These are phyloP conservation scores for Steatocranus sp. DNA, from an alignment of 2,797 vertebrate species.

Conservation along the genomic window DNA sequence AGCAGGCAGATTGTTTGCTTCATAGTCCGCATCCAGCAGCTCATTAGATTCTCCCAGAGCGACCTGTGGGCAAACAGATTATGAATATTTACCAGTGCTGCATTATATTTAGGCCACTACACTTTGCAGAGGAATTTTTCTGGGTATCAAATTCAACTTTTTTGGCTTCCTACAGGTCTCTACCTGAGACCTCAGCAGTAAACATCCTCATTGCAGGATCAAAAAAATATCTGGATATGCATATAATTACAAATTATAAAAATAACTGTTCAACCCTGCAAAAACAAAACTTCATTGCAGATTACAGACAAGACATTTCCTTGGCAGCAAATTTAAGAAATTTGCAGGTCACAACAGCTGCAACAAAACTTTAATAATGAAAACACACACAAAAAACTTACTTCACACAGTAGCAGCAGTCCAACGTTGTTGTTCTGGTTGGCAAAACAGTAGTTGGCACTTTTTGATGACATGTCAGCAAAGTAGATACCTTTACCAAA, in stretches of 20 bases:
- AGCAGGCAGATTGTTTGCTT: slow-evolving; percentile 75
- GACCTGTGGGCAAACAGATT: slow-evolving; percentile 70
- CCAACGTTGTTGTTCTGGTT: slow-evolving; percentile 73
- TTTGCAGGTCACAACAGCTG: background rate
- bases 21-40: slow-evolving; percentile 79
- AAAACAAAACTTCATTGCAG: background rate
- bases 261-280: background rate
- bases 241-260: background rate
- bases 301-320: background rate
- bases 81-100: background rate
- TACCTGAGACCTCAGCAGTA: background rate
- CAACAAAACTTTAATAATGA: background rate
- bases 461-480: slow-evolving; percentile 93
- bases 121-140: background rate
- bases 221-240: background rate
- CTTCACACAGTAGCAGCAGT: slow-evolving; percentile 85
- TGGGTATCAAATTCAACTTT: background rate
- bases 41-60: slow-evolving; percentile 86
- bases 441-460: slow-evolving; percentile 90
- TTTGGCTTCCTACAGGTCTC: accelerated
- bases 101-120: background rate
- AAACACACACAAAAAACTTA: slow-evolving; percentile 20
- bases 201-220: background rate
- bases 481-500: slow-evolving; percentile 95
- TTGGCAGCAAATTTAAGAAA: background rate